Conservation (phyloP, 2,888 invertebrate species). For the Liposcelis brunnea region DNA sequence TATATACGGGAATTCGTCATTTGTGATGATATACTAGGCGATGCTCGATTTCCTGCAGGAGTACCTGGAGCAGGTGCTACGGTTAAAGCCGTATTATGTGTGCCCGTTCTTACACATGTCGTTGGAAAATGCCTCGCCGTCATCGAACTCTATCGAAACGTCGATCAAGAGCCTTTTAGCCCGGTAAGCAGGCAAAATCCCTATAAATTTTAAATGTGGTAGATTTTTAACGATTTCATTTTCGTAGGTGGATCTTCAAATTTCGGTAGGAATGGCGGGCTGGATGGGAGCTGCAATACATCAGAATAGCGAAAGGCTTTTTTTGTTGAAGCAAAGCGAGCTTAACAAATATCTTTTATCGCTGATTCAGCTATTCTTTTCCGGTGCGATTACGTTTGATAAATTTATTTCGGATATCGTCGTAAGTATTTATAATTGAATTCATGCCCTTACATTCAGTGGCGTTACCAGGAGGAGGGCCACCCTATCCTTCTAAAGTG, state of each 20-base stretch:
- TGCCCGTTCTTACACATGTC: conserved; percentile 12
- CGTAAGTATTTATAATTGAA: conserved; percentile 26
- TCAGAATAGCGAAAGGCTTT: conserved; percentile 25
- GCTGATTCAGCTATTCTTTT: conserved; percentile 33
- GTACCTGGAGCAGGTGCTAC: conserved; percentile 10
- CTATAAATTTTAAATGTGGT: too few relatives aligned
- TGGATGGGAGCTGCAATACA: conserved; percentile 35
- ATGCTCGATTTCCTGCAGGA: conserved; percentile 13
- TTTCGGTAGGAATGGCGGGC: conserved; percentile 25
- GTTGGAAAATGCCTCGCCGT: conserved; percentile 12
- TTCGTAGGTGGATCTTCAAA: conserved; percentile 22
- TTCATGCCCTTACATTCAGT: too few relatives aligned
- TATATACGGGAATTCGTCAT: conserved; percentile 9
- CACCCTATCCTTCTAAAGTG: too few relatives aligned
- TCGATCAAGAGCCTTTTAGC: too few relatives aligned
- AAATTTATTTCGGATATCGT: conserved; percentile 42
- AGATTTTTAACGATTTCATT: too few relatives aligned
- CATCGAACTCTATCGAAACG: conserved; percentile 12
- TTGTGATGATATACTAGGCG: conserved; percentile 11
- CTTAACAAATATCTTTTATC: conserved; percentile 26
- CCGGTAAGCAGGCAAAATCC: too few relatives aligned
- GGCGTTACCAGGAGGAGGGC: too few relatives aligned
- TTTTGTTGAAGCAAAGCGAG: conserved; percentile 26
- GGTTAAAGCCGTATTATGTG: conserved; percentile 13
- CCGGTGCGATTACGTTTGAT: conserved; percentile 35